phyloP scores from a whole-genome alignment of 1,140 invertebrate genomes.

The Triops cancriformis region DNA sequence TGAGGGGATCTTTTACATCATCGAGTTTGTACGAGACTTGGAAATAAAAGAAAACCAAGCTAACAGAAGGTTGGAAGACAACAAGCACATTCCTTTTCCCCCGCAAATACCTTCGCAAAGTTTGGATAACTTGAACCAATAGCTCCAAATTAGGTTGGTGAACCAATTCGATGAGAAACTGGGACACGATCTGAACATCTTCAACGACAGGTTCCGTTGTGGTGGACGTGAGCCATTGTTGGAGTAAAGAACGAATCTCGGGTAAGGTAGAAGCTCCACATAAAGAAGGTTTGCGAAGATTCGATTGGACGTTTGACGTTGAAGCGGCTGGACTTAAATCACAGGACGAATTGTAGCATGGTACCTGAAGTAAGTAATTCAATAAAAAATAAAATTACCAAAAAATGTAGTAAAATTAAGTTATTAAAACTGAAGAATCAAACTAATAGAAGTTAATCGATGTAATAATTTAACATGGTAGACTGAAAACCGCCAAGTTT shows the following conservation, averaged over 20 bases:
- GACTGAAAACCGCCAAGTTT: too few relatives aligned
- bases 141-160: constrained; percentile 1
- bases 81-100: not conserved
- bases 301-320: not conserved
- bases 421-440: too few relatives aligned
- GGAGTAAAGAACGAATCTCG: constrained; percentile 10
- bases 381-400: too few relatives aligned
- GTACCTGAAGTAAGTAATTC: too few relatives aligned
- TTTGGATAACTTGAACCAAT: not conserved
- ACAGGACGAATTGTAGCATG: too few relatives aligned
- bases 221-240: not conserved
- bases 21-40: not conserved
- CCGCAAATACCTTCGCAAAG: not conserved
- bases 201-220: not conserved
- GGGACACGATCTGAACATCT: not conserved
- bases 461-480: too few relatives aligned
- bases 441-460: too few relatives aligned
- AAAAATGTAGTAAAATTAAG: too few relatives aligned
- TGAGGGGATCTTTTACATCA: not conserved
- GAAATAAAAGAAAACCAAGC: not conserved
- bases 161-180: constrained; percentile 13
- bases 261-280: constrained; percentile 16
- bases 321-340: too few relatives aligned
- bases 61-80: not conserved
- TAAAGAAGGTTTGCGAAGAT: not conserved